phyloP scores from a whole-genome alignment of 2,888 invertebrate genomes.

The Ophion ventricosus region DNA sequence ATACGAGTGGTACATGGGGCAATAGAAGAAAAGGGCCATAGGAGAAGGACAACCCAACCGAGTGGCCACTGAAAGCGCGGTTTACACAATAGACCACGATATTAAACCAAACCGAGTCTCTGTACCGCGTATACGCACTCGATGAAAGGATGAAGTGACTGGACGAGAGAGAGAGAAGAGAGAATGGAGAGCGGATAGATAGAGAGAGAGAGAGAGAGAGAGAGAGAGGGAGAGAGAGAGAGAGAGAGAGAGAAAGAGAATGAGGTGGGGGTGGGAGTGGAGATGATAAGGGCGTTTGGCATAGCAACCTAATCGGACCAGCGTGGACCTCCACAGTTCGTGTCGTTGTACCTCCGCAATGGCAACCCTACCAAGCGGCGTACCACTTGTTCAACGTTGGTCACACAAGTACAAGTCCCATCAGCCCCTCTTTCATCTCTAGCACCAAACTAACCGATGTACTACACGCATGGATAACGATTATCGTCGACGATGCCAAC shows the following conservation, averaged over 20 bases:
- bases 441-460: conserved; percentile 44
- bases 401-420: conserved; percentile 29
- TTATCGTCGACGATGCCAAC: conserved; percentile 45
- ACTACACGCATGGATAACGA: conserved; percentile 53
- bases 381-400: conserved; percentile 51
- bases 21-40: conserved; percentile 24
- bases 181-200: not conserved
- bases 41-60: conserved; percentile 28
- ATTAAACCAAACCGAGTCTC: conserved; percentile 55
- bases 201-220: not conserved
- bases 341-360: conserved; percentile 44
- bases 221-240: conserved; percentile 7
- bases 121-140: conserved; percentile 20
- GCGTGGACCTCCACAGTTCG: conserved; percentile 45
- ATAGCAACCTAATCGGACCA: conserved; percentile 56
- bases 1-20: not conserved
- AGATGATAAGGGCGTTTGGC: conserved; percentile 43
- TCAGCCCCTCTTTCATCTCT: conserved; percentile 3
- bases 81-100: conserved; percentile 57
- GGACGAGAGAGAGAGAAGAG: conserved; percentile 2
- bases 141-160: conserved; percentile 32
- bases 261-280: conserved; percentile 4
- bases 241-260: not conserved
- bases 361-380: conserved; percentile 28
- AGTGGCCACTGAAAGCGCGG: conserved; percentile 53